A percentile compares a stretch with the other conserved stretches of the same genome.
These are phyloP conservation scores for Phainopepla nitens DNA, from an alignment of 2,113 vertebrate genomes.

Conservation along the genomic window DNA sequence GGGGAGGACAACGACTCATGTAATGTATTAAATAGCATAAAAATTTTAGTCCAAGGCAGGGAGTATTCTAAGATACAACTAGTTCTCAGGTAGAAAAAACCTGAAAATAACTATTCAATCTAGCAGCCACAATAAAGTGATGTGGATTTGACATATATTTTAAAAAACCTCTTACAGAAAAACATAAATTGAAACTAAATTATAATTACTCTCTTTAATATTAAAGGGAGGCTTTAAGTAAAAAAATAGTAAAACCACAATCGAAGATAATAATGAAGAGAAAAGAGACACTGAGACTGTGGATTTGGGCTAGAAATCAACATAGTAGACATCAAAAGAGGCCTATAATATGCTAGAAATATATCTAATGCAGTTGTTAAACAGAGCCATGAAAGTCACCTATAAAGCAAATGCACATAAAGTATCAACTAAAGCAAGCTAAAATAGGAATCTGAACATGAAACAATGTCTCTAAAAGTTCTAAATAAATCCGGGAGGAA, in stretches of 20 bases:
- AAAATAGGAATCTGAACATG: neutral
- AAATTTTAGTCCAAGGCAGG: neutral
- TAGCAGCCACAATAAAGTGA: neutral
- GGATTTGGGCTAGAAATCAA: neutral
- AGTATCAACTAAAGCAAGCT: neutral
- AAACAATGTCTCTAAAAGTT: neutral
- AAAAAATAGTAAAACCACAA: neutral
- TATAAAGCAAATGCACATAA: neutral
- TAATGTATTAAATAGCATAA: neutral
- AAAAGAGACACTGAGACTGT: neutral
- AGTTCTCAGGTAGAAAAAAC: neutral
- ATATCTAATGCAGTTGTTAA: neutral
- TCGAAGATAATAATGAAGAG: neutral
- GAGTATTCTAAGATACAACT: neutral
- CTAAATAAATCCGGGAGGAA: neutral
- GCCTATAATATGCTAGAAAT: neutral
- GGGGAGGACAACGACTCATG: fast-evolving
- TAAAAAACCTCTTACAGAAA: neutral
- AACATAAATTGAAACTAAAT: neutral
- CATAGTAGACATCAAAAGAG: neutral
- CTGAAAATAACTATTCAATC: neutral
- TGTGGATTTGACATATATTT: neutral
- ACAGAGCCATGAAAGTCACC: neutral
- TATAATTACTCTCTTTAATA: neutral
- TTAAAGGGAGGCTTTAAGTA: neutral